Evolutionary conservation across 2,888 invertebrate genomes (phyloP), one percentile per base, ranked within the genome.

Genomic region (Platycheirus rosarum): DNA sequence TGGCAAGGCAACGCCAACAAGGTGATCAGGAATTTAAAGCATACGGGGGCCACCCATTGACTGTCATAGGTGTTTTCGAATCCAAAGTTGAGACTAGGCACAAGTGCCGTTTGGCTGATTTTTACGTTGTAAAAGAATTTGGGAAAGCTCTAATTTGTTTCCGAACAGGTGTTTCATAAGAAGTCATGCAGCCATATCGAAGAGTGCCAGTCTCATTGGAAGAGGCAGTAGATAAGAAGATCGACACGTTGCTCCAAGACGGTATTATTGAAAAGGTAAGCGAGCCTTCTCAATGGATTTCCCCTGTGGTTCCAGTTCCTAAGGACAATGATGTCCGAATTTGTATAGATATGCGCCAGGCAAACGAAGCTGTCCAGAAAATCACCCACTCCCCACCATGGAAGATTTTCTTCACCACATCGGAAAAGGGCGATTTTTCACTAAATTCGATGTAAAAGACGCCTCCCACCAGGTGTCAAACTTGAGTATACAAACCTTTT

Each of bases 341-440:
- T 11, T 68, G 55, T 13, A 53, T 68, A 40, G 55, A 68, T n/a
- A 53, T 68, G 68, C 42, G 42, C n/a, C 42, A 53, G 9, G 68
- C 40, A 18, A 68, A 49, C 13, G 37, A 66, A 13, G 51, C 51
- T 13, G 51, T 51, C 9, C 37, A 66, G 40, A 66, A 13, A 66
- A 51, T 51, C 66, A 66, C n/a, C 37, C 66, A 0, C 37, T 66
- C 14, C 66, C 66, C 20, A 49, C 49, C 2, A 26, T 66, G 29
- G 66, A 66, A 66, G 66, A 51, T 16, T 57, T 57, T 14, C 8
- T 57, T n/a, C 57, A 32, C 16, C 37, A 35, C 8, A 35, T 57
- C 13, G 13, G 2, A 35, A 14, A 11, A 4, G 37, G 40, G n/a
- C 35, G 18, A 14, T 35, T 16, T 11, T 55, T 26, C 14, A 18